Evolutionary conservation across 1,140 invertebrate genomes (phyloP).

Genomic region (Pogonognathellus flavescens): DNA sequence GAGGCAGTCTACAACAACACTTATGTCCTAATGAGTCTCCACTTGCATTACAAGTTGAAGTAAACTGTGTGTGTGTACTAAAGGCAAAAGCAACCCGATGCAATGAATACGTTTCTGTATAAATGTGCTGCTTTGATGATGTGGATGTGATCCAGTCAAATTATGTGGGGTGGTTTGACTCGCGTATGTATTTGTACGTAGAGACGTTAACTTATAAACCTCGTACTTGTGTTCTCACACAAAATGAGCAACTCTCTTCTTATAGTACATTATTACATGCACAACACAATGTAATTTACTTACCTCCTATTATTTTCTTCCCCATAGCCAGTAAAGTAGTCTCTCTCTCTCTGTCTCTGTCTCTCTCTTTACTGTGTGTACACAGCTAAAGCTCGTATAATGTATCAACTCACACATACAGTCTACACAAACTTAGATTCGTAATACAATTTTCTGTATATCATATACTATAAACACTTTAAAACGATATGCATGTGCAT

Average conservation of each 20-base stretch:
- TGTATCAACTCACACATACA: too few species aligned
- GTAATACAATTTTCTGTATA: too few species aligned
- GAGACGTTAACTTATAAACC: too few species aligned
- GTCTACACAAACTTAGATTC: too few species aligned
- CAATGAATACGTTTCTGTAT: not conserved
- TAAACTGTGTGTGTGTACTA: not conserved
- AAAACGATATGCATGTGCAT: too few species aligned
- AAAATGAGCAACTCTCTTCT: not conserved
- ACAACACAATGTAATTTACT: constrained; percentile 16
- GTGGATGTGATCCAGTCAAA: constrained; percentile 12
- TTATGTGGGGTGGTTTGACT: constrained; percentile 25
- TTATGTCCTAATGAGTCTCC: constrained; percentile 21
- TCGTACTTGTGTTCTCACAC: too few species aligned
- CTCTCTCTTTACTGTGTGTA: not conserved
- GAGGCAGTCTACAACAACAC: constrained; percentile 20
- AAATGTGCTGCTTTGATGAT: not conserved
- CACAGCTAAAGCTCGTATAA: too few species aligned
- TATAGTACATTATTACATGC: not conserved
- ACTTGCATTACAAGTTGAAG: constrained; percentile 2
- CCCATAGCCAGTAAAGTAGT: not conserved
- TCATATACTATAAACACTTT: too few species aligned
- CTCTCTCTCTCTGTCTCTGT: not conserved
- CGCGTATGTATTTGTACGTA: too few species aligned
- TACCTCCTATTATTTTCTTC: constrained; percentile 32
- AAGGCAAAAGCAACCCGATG: not conserved